Evolutionary conservation across 92 coral and sea anemone genomes (phyloP).

Genomic region (Galaxea fascicularis): DNA sequence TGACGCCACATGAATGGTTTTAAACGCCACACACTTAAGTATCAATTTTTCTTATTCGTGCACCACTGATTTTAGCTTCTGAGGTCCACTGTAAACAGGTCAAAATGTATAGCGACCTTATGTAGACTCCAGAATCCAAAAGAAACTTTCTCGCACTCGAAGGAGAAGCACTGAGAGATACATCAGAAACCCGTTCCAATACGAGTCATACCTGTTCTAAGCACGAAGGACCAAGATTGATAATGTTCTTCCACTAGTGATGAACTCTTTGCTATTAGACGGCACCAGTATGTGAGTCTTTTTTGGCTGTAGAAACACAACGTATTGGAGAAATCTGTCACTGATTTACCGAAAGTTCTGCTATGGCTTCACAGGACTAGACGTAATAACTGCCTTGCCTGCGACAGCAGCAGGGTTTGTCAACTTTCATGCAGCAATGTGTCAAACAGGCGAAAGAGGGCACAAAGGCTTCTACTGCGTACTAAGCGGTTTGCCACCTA

Average conservation of each 20-base stretch:
- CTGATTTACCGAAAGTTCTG: neutral
- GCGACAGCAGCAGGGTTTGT: neutral
- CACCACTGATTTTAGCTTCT: too few species aligned
- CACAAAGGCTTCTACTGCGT: neutral
- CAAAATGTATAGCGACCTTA: too few species aligned
- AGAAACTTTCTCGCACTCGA: too few species aligned
- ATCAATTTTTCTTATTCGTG: too few species aligned
- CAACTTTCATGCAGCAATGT: neutral
- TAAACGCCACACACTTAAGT: too few species aligned
- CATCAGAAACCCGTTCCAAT: too few species aligned
- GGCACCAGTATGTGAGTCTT: slow-evolving; percentile 90
- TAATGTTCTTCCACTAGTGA: slow-evolving; percentile 91
- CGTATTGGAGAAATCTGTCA: neutral
- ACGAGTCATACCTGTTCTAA: slow-evolving; percentile 72
- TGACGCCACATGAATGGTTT: too few species aligned
- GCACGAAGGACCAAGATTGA: slow-evolving; percentile 94
- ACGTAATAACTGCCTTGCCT: neutral
- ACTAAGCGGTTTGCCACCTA: neutral
- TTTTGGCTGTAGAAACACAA: slow-evolving; percentile 78
- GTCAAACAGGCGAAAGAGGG: neutral
- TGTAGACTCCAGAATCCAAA: too few species aligned
- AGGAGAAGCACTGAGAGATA: too few species aligned
- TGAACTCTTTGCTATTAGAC: slow-evolving; percentile 84
- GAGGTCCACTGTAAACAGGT: too few species aligned
- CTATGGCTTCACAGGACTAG: neutral